Evolutionary conservation across 2,797 vertebrate species (phyloP), one percentile per base, ranked within the genome.

Genomic region (Clamator glandarius): DNA sequence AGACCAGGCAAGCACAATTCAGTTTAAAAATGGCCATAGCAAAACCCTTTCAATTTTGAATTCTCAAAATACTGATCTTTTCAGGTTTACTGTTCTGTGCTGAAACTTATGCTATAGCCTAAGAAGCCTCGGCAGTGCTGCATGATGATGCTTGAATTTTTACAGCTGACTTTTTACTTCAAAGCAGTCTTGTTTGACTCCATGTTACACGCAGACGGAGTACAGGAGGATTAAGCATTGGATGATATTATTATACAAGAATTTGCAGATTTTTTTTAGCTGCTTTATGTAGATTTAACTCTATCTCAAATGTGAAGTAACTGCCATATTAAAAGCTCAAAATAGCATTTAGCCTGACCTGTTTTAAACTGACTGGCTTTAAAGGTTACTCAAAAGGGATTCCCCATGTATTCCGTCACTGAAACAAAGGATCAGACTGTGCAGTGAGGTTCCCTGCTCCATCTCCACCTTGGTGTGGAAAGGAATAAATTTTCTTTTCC

Each of bases 201-300:
- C 0, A 0, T 54, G 23, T 78, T 75, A n/a, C 0, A 41, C 8
- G 11, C 6, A 86, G 66, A 54, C 2, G 41, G 35, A 59, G 20
- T 6, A 11, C 52, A 83, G 59, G 52, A 59, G 26, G 39, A 35
- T 58, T 48, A 91, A 63, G 39, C 12, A 33, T 8, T n/a, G 26
- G 31, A 31, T 26, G 6, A 50, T 51, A 42, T 3, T 1, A 1
- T 36, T 67, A 12, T 5, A 15, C 3, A 10, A 6, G n/a, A 80
- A 68, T 18, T 52, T 4, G 59, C n/a, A n/a, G n/a, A n/a, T n/a
- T n/a, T n/a, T n/a, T n/a, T n/a, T n/a, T n/a, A 80, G 26, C 12
- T 80, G 31, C 46, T 76, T 46, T 10, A 15, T 12, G 23, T 31
- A 52, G 41, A 50, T 70, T 59, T 61, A 89, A 50, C 14, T 70